Conservation (phyloP, 2,888 invertebrate species). For the Hyles lineata region DNA sequence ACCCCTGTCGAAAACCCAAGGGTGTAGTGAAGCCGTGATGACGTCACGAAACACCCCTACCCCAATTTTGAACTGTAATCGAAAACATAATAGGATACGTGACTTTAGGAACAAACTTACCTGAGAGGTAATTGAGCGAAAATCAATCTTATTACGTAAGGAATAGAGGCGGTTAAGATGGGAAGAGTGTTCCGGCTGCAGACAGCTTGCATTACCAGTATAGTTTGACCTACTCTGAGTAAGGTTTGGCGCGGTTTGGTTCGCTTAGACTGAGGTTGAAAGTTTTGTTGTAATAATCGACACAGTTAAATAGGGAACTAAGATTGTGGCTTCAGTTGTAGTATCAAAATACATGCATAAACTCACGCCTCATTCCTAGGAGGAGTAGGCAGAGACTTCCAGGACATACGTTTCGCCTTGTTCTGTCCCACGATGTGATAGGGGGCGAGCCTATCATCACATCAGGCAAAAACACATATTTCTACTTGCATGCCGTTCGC, state of each 20-base stretch:
- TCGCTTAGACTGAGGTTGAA: not conserved
- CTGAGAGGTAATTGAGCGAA: constrained; percentile 37
- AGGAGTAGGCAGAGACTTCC: no score
- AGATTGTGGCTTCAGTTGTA: not conserved
- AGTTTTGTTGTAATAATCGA: not conserved
- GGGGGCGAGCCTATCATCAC: no score
- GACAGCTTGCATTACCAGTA: constrained; percentile 14
- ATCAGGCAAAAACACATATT: no score
- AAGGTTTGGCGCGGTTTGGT: not conserved
- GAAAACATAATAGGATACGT: constrained; percentile 58
- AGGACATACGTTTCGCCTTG: no score
- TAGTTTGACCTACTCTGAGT: constrained; percentile 5
- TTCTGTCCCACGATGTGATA: no score
- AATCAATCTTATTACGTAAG: constrained; percentile 42
- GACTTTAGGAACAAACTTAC: constrained; percentile 50
- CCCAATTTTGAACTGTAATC: constrained; percentile 61
- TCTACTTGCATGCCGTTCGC: no score
- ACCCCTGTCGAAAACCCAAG: constrained; percentile 29
- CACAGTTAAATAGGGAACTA: not conserved
- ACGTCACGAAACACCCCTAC: constrained; percentile 59
- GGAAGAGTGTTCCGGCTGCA: not conserved
- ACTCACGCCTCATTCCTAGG: no score
- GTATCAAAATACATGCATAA: not conserved
- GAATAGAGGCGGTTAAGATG: constrained; percentile 33
- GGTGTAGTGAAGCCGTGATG: constrained; percentile 40